These are phyloP conservation scores for Florisuga fusca DNA, from an alignment of 2,797 vertebrate species.

Conservation along the genomic window DNA sequence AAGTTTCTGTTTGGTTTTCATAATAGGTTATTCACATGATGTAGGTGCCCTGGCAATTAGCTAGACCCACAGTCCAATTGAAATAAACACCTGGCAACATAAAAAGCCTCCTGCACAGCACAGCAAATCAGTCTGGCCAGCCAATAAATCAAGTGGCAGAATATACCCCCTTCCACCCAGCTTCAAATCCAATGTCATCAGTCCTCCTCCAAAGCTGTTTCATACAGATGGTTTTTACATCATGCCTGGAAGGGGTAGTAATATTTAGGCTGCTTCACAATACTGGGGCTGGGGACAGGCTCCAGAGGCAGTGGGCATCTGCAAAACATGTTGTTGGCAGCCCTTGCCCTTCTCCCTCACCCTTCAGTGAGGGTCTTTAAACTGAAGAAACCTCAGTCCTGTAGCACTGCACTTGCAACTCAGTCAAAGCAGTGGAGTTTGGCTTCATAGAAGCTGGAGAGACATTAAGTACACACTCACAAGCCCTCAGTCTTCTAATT, in stretches of 20 bases:
- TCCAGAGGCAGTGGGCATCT: neutral
- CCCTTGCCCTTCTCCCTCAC: neutral
- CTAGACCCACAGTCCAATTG: constrained; percentile 13
- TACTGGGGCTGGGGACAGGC: neutral
- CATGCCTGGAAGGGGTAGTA: neutral
- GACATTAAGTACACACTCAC: accelerated
- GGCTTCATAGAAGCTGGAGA: neutral
- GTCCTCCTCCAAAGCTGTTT: constrained; percentile 47
- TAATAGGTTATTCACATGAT: neutral
- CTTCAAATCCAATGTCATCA: constrained; percentile 9
- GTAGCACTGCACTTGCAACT: neutral
- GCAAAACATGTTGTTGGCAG: neutral
- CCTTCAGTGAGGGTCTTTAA: neutral
- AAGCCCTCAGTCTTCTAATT: neutral
- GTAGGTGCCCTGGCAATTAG: constrained; percentile 15
- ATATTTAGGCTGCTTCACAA: neutral
- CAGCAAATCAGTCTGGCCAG: constrained; percentile 13
- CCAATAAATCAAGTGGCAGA: constrained; percentile 48
- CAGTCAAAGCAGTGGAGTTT: neutral
- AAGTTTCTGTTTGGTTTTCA: neutral
- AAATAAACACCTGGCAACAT: constrained; percentile 36
- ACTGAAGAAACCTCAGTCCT: neutral
- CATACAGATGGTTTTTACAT: constrained; percentile 23
- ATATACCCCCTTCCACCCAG: neutral
- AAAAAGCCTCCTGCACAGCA: neutral